A percentile compares a stretch with the other conserved stretches of the same genome.
Conservation (phyloP, 2,888 invertebrate species). For the Epinotia brunnichana region DNA sequence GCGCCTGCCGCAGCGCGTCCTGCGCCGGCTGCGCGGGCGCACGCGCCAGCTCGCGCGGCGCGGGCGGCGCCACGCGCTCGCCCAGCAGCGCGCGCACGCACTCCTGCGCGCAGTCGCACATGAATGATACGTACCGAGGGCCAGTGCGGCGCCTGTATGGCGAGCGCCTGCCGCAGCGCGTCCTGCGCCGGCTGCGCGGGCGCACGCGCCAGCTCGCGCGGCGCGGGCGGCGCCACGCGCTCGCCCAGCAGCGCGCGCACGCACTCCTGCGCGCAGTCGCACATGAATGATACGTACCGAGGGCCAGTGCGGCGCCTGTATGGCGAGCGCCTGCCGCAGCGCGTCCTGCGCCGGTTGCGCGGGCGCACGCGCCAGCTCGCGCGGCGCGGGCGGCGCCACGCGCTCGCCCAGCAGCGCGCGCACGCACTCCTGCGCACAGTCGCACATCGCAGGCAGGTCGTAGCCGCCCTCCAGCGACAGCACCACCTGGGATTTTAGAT, state of each 20-base stretch:
- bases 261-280: constrained; percentile 98
- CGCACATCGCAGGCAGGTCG: constrained; percentile 97
- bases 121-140: constrained; percentile 69
- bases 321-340: constrained; percentile 91
- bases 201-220: constrained; percentile 88
- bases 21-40: constrained; percentile 92
- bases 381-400: constrained; percentile 86
- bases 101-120: constrained; percentile 98
- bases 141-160: constrained; percentile 88
- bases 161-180: constrained; percentile 92
- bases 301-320: constrained; percentile 86
- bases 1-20: constrained; percentile 91
- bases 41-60: constrained; percentile 89
- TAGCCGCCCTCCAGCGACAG: constrained; percentile 98
- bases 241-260: constrained; percentile 96
- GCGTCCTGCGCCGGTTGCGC: constrained; percentile 93
- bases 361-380: constrained; percentile 91
- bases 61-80: constrained; percentile 89
- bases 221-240: constrained; percentile 87
- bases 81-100: constrained; percentile 97
- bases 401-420: constrained; percentile 95
- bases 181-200: constrained; percentile 93
- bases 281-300: constrained; percentile 84
- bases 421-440: constrained; percentile 98
- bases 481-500: constrained; percentile 84